Conservation (phyloP, 2,888 invertebrate genomes). For the Smittia sp. region DNA sequence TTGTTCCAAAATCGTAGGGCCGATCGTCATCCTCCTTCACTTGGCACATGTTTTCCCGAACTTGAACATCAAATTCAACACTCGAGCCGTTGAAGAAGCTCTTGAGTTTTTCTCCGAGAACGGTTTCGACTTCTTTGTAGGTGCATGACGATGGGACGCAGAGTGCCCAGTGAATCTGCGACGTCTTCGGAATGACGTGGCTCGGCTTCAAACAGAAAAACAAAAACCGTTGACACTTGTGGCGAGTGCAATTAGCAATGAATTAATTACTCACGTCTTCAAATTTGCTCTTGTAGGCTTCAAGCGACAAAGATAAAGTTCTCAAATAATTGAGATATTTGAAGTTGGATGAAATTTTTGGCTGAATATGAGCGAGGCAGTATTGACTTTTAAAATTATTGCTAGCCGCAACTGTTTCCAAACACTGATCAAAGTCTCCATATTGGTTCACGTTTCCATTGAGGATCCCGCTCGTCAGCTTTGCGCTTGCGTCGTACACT, state of each 20-base stretch:
- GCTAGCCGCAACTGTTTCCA: not conserved
- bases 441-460: constrained; percentile 60
- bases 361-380: constrained; percentile 63
- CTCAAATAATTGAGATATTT: constrained; percentile 55
- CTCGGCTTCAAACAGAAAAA: constrained; percentile 46
- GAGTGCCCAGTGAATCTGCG: constrained; percentile 62
- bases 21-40: constrained; percentile 46
- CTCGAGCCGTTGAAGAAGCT: constrained; percentile 52
- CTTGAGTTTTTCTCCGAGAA: constrained; percentile 55
- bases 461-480: constrained; percentile 57
- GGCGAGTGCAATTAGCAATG: constrained; percentile 49
- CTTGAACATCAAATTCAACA: constrained; percentile 45
- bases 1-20: constrained; percentile 47
- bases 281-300: constrained; percentile 62
- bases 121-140: constrained; percentile 59
- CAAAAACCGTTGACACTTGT: constrained; percentile 54
- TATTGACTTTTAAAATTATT: constrained; percentile 57
- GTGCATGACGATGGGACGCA: constrained; percentile 64
- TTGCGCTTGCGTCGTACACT: constrained; percentile 61
- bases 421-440: constrained; percentile 59
- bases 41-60: constrained; percentile 59
- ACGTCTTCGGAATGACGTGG: constrained; percentile 24
- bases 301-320: constrained; percentile 59
- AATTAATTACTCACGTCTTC: constrained; percentile 63
- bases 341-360: constrained; percentile 56